phyloP scores from a whole-genome alignment of 2,113 vertebrate genomes.

The Pluvialis apricaria region DNA sequence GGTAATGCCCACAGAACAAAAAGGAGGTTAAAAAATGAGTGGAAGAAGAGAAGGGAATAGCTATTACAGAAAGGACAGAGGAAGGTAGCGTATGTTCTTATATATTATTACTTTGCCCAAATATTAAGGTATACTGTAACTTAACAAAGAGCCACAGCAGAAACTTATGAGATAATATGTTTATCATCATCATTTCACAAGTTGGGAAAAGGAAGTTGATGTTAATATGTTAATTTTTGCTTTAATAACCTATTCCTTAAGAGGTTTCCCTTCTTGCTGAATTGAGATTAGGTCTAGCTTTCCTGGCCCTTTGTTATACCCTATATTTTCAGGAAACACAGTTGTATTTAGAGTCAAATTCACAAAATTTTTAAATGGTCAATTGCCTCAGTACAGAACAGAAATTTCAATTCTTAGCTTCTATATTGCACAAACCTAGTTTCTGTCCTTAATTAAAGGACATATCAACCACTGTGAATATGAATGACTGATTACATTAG shows the following conservation, averaged over 20 bases:
- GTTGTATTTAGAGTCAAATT: background rate
- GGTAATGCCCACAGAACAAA: background rate
- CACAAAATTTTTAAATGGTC: background rate
- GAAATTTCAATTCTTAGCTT: background rate
- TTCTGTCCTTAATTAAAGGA: background rate
- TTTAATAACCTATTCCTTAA: background rate
- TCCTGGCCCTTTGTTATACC: background rate
- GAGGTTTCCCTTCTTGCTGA: background rate
- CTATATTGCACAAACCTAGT: background rate
- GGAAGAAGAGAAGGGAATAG: background rate
- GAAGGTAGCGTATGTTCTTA: rapidly evolving
- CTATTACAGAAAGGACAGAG: background rate
- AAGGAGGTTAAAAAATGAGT: background rate
- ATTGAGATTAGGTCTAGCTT: background rate
- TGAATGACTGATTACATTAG: background rate
- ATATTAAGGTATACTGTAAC: background rate
- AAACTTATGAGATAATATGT: background rate
- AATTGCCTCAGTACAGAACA: background rate
- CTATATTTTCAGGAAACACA: background rate
- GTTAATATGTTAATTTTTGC: background rate
- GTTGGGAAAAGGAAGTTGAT: background rate
- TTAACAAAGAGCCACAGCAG: background rate
- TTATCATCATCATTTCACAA: background rate
- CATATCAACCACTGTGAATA: background rate
- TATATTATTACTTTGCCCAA: background rate